These are phyloP conservation scores for Malurus alboscapulatus DNA, from an alignment of 2,113 vertebrate species.

Conservation along the genomic window DNA sequence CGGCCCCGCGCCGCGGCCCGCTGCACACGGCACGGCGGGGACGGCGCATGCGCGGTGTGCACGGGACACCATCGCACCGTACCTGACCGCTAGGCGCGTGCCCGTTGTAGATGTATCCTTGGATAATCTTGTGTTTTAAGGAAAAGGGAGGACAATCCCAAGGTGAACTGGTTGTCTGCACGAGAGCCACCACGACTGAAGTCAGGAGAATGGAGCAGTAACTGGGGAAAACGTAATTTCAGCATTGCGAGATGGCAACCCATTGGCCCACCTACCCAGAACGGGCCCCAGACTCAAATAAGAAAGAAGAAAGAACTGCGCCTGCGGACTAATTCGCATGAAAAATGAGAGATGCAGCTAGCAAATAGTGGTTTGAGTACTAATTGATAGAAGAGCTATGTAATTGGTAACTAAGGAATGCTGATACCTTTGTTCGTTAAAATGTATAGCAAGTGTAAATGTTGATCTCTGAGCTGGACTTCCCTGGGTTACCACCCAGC, in stretches of 20 bases:
- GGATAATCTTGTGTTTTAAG: too few species aligned
- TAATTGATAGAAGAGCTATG: not conserved
- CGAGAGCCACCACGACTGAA: not conserved
- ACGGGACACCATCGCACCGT: accelerated
- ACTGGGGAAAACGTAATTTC: not conserved
- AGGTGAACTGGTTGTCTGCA: not conserved
- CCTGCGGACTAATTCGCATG: not conserved
- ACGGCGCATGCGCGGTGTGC: not conserved
- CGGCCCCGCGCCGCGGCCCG: not conserved
- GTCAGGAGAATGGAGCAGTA: not conserved
- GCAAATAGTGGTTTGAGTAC: not conserved
- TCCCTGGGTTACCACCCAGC: not conserved
- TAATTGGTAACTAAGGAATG: not conserved
- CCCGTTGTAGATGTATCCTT: accelerated
- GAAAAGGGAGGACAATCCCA: not conserved
- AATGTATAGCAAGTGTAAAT: not conserved
- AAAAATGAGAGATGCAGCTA: not conserved
- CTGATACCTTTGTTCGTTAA: not conserved
- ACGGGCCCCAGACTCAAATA: not conserved
- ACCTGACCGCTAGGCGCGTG: not conserved
- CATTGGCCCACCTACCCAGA: not conserved
- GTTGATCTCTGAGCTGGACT: not conserved
- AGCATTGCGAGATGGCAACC: not conserved
- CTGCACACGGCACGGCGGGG: not conserved
- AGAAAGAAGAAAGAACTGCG: not conserved